Evolutionary conservation across 2,888 invertebrate genomes (phyloP).

Genomic region (Hyalella azteca): DNA sequence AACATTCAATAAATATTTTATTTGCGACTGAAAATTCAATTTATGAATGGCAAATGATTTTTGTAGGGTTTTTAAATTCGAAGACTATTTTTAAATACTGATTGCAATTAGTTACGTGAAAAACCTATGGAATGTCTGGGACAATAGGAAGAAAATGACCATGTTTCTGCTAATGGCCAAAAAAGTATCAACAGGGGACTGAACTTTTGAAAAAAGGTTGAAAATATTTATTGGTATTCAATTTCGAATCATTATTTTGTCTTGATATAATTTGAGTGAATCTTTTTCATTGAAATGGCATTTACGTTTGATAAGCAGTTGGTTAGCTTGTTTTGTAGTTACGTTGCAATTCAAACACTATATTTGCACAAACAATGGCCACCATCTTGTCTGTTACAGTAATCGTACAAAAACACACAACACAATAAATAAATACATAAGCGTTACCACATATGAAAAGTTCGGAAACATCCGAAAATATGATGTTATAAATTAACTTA

Average conservation of each 20-base stretch:
- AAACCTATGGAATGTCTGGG: too few relatives aligned
- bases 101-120: too few relatives aligned
- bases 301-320: not conserved
- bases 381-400: slow-evolving; percentile 38
- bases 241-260: not conserved
- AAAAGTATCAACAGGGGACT: too few relatives aligned
- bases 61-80: too few relatives aligned
- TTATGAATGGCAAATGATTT: too few relatives aligned
- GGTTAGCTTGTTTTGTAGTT: not conserved
- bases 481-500: too few relatives aligned
- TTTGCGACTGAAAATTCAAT: too few relatives aligned
- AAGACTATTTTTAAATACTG: too few relatives aligned
- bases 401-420: not conserved
- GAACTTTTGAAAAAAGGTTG: too few relatives aligned
- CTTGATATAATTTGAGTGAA: not conserved
- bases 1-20: too few relatives aligned
- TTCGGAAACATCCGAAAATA: too few relatives aligned
- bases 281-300: not conserved
- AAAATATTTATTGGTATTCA: not conserved
- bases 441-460: too few relatives aligned
- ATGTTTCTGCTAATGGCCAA: slow-evolving; percentile 33
- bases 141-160: slow-evolving; percentile 24
- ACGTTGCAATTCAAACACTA: not conserved
- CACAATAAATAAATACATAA: not conserved
- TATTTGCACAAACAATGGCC: slow-evolving; percentile 33